These are phyloP conservation scores for Hypolimnas misippus DNA, from an alignment of 2,888 invertebrate genomes.

Conservation along the genomic window DNA sequence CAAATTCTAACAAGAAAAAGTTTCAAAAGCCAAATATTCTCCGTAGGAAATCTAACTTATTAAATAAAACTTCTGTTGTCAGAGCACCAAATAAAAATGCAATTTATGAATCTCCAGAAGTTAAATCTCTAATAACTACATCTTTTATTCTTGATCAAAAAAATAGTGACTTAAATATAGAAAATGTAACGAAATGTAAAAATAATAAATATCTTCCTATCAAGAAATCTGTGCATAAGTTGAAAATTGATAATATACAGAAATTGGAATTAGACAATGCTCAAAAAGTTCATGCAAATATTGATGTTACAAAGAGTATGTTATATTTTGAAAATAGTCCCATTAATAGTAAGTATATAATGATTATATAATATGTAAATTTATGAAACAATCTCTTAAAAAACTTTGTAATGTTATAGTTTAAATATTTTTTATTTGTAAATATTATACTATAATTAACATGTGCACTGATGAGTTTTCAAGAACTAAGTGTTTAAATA, in stretches of 20 bases:
- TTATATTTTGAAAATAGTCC: slow-evolving; percentile 22
- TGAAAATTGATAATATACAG: slow-evolving; percentile 21
- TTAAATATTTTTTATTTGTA: no score
- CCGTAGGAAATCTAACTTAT: slow-evolving; percentile 59
- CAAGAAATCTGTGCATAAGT: slow-evolving; percentile 20
- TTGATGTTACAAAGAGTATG: slow-evolving; percentile 24
- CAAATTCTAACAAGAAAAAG: slow-evolving; percentile 58
- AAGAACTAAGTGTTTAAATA: no score
- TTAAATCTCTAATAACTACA: slow-evolving; percentile 41
- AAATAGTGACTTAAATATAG: slow-evolving; percentile 31
- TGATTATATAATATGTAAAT: no score
- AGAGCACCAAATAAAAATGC: slow-evolving; percentile 43
- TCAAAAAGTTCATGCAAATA: slow-evolving; percentile 25
- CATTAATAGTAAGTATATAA: slow-evolving; percentile 24
- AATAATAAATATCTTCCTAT: slow-evolving; percentile 18
- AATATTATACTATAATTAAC: no score
- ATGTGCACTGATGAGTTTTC: no score
- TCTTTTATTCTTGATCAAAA: slow-evolving; percentile 35
- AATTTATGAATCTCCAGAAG: slow-evolving; percentile 48
- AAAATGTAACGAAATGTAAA: slow-evolving; percentile 32
- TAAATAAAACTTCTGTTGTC: slow-evolving; percentile 37
- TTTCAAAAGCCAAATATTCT: slow-evolving; percentile 77
- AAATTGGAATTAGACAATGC: slow-evolving; percentile 7
- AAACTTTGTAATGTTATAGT: no score
- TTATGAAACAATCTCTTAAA: no score